These are phyloP conservation scores for Leistus spinibarbis DNA, from an alignment of 2,888 invertebrate species.

Conservation along the genomic window DNA sequence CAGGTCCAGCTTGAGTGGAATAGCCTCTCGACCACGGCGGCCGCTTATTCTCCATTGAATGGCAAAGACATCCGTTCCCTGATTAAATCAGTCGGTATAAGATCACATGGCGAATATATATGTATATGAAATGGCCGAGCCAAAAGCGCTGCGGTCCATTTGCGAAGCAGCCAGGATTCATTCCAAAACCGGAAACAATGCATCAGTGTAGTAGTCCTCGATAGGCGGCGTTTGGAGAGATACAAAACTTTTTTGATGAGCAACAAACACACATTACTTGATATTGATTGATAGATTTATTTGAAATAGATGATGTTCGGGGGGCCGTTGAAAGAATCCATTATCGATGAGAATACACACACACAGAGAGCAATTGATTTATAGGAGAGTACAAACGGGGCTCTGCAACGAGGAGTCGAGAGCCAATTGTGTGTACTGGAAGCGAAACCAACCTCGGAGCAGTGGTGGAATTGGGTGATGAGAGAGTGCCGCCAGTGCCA, in stretches of 20 bases:
- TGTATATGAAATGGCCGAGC: neutral
- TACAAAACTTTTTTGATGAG: constrained; percentile 39
- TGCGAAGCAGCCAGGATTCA: neutral
- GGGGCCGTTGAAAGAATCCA: constrained; percentile 22
- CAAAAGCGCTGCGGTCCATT: neutral
- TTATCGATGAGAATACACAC: constrained; percentile 11
- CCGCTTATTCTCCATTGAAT: no score
- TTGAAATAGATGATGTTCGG: constrained; percentile 16
- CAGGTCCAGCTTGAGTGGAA: no score
- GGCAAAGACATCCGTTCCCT: no score
- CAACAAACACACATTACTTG: constrained; percentile 12
- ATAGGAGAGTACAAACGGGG: constrained; percentile 2
- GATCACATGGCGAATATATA: no score
- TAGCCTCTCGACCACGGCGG: no score
- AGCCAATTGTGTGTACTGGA: constrained; percentile 21
- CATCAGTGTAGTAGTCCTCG: neutral
- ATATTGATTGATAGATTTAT: neutral
- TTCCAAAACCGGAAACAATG: neutral
- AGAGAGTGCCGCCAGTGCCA: neutral
- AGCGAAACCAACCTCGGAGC: constrained; percentile 47
- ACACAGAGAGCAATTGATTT: neutral
- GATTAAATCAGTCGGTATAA: no score
- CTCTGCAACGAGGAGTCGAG: constrained; percentile 35
- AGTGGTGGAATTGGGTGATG: constrained; percentile 25
- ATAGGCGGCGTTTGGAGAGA: neutral